Base-by-base conservation (phyloP, 2,888 invertebrate species). In the Pantelozetes paolii region DNA sequence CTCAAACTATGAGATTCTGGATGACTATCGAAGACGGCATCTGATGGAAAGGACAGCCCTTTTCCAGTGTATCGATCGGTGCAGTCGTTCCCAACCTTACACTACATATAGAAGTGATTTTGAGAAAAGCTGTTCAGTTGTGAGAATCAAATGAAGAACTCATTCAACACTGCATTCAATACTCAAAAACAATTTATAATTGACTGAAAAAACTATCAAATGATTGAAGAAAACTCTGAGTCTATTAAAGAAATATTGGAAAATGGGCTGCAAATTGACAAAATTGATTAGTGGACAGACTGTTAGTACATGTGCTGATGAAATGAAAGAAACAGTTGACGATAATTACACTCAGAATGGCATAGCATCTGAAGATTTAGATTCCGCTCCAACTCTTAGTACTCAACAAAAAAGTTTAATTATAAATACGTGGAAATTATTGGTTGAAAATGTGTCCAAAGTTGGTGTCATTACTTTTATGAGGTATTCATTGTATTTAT, bases 391-490 rank as follows among this genome's bases (percentile, higher is more conserved):
- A 23, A 28, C 23, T 57, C 23, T 57, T 2, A 15, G 15, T 57
- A 81, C 81, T 26, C 79, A 80, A 62, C 82, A 83, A 77, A 82
- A 82, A 78, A 80, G 80, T 70, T 77, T 82, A 64, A 80, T 83
- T 15, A 78, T 80, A 30, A 81, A 81, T 69, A 82, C 81, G 6
- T 83, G 83, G 83, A 82, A 82, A 76, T 76, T 81, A 40, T 78
- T 83, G 42, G 83, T 83, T 76, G 80, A 80, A 18, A 82, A 83
- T 76, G 82, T 83, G 28, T 82, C 82, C 20, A 80, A 81, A 76
- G 83, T 83, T 15, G 83, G 83, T 1, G 82, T 83, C 75, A 83
- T 83, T 77, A 83, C 83, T 5, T 83, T 83, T 75, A 82, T 83
- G 77, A 82, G 82, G 83, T 83, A 79, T 57, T n/a, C 18, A 20